Evolutionary conservation across 2,113 vertebrate species (phyloP).

Genomic region (Malurus alboscapulatus): DNA sequence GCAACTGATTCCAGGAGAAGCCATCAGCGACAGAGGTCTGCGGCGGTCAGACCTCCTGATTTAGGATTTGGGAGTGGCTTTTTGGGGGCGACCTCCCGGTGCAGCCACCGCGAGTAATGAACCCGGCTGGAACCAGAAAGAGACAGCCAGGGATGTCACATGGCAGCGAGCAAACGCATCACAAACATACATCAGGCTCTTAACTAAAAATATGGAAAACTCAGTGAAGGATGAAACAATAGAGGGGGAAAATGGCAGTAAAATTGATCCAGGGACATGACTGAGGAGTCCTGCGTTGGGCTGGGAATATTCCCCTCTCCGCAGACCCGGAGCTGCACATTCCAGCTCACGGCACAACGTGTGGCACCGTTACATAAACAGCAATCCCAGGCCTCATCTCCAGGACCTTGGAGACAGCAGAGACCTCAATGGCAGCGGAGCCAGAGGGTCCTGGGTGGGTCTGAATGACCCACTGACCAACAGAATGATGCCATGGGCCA

Average conservation of each 20-base stretch:
- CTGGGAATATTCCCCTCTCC: constrained; percentile 7
- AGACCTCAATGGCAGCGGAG: fast-evolving
- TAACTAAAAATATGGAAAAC: constrained; percentile 24
- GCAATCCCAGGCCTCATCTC: not conserved
- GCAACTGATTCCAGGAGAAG: not conserved
- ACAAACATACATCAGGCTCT: not conserved
- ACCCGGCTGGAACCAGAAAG: not conserved
- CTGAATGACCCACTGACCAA: fast-evolving
- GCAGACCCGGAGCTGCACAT: not conserved
- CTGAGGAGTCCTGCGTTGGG: not conserved
- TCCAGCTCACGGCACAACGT: not conserved
- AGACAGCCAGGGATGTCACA: not conserved
- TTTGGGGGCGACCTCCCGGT: not conserved
- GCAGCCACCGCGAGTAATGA: constrained; percentile 26
- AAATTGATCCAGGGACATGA: constrained; percentile 29
- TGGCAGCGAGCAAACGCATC: constrained; percentile 7
- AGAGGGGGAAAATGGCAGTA: not conserved
- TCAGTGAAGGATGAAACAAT: constrained; percentile 12
- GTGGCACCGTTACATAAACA: not conserved
- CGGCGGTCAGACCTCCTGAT: not conserved
- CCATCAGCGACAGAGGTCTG: not conserved
- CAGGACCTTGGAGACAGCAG: not conserved
- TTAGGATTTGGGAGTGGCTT: not conserved
- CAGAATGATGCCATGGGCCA: fast-evolving
- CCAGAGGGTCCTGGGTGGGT: not conserved